These are phyloP conservation scores for Aeoliscus strigatus DNA, from an alignment of 2,797 vertebrate genomes.

Conservation along the genomic window DNA sequence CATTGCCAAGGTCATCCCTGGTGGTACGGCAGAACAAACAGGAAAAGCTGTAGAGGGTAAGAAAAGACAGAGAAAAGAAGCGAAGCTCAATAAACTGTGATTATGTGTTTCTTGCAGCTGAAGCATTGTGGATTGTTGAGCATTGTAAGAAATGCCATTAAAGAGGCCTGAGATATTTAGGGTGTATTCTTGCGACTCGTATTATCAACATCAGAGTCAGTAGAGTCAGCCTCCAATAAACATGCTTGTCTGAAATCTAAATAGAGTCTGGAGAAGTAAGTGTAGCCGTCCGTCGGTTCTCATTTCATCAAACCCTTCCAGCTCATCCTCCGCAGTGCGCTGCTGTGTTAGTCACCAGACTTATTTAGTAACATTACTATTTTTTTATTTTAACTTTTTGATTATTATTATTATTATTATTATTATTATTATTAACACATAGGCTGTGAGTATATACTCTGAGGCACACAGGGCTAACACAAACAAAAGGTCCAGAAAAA, in stretches of 20 bases:
- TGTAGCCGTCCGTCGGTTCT: constrained; percentile 44
- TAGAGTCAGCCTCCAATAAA: too few species aligned
- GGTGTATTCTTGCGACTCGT: constrained; percentile 1
- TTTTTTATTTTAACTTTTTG: too few species aligned
- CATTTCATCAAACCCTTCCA: constrained; percentile 40
- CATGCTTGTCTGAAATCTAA: constrained; percentile 27
- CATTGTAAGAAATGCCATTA: not conserved
- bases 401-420: too few species aligned
- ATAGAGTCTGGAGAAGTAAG: constrained; percentile 21
- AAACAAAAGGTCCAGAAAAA: too few species aligned
- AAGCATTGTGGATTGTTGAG: too few species aligned
- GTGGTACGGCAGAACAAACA: constrained; percentile 88
- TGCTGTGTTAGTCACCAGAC: constrained; percentile 54
- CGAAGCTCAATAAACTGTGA: too few species aligned
- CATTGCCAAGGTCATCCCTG: constrained; percentile 89
- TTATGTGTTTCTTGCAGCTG: too few species aligned
- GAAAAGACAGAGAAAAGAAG: constrained; percentile 21
- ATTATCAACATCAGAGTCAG: too few species aligned
- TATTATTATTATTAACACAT: too few species aligned
- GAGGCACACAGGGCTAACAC: too few species aligned
- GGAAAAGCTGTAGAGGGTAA: constrained; percentile 92
- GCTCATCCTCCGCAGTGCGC: constrained; percentile 30
- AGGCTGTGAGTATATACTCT: too few species aligned
- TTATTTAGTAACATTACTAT: constrained; percentile 49
- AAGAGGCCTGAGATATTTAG: constrained; percentile 4